Evolutionary conservation across 2,888 invertebrate genomes (phyloP), one percentile per base, ranked within the genome.

Genomic region (Thumatha senex): DNA sequence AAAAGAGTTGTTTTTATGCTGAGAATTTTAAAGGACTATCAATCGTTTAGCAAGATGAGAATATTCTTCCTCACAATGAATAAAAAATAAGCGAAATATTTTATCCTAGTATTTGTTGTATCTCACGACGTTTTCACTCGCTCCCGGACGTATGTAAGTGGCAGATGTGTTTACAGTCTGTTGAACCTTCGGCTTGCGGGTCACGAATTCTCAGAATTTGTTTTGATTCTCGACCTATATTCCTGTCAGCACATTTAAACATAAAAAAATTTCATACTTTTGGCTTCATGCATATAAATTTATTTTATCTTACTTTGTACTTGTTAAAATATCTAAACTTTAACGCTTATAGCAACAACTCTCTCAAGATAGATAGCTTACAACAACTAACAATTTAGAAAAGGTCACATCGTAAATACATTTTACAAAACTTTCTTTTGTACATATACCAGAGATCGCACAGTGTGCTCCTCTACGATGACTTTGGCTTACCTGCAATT

Each of bases 101-200:
- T 38, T 51, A 46, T 34, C 13, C 15, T 7, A 40, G 18, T 42
- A 46, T 46, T 46, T 44, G 47, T 52, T 52, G 41, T 34, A 42
- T 39, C 39, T 47, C 46, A 38, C 41, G 15, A 33, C 36, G n/a
- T 41, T 44, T 35, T 40, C 52, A 44, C 18, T 40, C 35, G 36
- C 39, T 29, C 12, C 48, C 48, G 18, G 18, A 24, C 56, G 64
- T 60, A 65, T 52, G 63, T 67, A 63, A 53, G 67, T 58, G 63
- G 63, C 63, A 67, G 67, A 58, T 65, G 63, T 51, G 60, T 54
- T 65, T 48, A 63, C 54, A 58, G 57, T 48, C 51, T 54, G 46
- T 43, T 46, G 53, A 36, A 40, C 47, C 44, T 30, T 38, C 35
- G 29, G 52, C 42, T 46, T 46, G 12, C 38, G 35, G 48, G 38